A percentile compares a stretch with the other conserved stretches of the same genome.
phyloP scores from a whole-genome alignment of 1,140 invertebrate genomes.

The Zaprionus ghesquierei region DNA sequence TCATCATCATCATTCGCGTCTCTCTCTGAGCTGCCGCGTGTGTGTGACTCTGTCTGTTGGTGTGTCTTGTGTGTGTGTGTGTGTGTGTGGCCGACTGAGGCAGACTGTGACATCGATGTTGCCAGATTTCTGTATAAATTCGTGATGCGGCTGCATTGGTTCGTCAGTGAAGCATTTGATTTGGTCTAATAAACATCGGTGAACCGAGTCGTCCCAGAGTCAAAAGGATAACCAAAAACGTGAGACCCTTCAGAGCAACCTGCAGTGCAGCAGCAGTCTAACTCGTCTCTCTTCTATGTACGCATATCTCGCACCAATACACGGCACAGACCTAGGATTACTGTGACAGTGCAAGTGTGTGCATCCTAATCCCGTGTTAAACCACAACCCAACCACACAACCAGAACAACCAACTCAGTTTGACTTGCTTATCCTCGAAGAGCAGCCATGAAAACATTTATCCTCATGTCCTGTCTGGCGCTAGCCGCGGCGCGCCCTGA shows the following conservation, averaged over 20 bases:
- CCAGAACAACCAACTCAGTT: slow-evolving; percentile 18
- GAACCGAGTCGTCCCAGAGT: slow-evolving; percentile 56
- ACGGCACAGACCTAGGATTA: slow-evolving; percentile 79
- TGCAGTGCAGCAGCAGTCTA: slow-evolving; percentile 33
- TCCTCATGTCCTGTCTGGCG: slow-evolving; percentile 85
- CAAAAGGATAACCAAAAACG: slow-evolving; percentile 69
- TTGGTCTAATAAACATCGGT: slow-evolving; percentile 82
- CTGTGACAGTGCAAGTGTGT: slow-evolving; percentile 69
- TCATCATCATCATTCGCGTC: slow-evolving; percentile 51
- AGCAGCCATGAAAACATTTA: slow-evolving; percentile 81
- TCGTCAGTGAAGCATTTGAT: slow-evolving; percentile 83
- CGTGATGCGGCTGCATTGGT: slow-evolving; percentile 76
- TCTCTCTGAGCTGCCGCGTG: slow-evolving; percentile 38
- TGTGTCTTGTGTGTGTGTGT: slow-evolving; percentile 20
- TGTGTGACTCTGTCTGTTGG: slow-evolving; percentile 13
- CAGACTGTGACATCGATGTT: slow-evolving; percentile 60
- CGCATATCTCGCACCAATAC: slow-evolving; percentile 29
- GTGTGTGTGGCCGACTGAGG: slow-evolving; percentile 34
- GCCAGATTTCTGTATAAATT: slow-evolving; percentile 82
- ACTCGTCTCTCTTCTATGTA: slow-evolving; percentile 30
- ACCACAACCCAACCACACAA: slow-evolving; percentile 5
- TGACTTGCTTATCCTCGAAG: slow-evolving; percentile 43
- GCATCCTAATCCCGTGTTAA: slow-evolving; percentile 55
- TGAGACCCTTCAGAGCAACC: slow-evolving; percentile 33
- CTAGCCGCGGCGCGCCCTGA: slow-evolving; percentile 85